Evolutionary conservation across 2,113 vertebrate species (phyloP).

Genomic region (Oophaga pumilio): DNA sequence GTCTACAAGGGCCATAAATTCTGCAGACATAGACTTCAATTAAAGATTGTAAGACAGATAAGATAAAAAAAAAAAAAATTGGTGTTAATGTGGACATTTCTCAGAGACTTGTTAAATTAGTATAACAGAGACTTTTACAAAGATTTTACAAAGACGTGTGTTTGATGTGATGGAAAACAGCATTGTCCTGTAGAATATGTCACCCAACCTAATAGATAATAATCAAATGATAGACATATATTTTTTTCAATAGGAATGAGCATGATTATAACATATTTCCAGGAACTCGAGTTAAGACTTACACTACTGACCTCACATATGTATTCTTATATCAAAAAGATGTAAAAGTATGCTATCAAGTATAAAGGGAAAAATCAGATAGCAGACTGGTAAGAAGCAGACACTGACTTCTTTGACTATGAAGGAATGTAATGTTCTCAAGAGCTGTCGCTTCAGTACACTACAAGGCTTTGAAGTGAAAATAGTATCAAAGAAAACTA

Average conservation of each 20-base stretch:
- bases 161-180: not conserved
- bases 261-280: not conserved
- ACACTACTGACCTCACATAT: not conserved
- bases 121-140: not conserved
- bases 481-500: slow-evolving; percentile 13
- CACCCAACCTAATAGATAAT: not conserved
- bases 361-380: slow-evolving; percentile 11
- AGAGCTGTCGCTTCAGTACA: not conserved
- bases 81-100: too few relatives aligned
- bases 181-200: not conserved
- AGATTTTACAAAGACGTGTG: not conserved
- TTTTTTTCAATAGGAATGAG: not conserved
- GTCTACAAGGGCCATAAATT: too few relatives aligned
- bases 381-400: not conserved
- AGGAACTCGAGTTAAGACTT: not conserved
- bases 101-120: too few relatives aligned
- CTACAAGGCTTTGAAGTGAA: not conserved
- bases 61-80: too few relatives aligned
- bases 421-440: slow-evolving; percentile 6
- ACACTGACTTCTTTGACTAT: not conserved
- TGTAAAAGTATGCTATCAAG: not conserved
- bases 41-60: too few relatives aligned
- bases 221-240: not conserved
- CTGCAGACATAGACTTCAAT: too few relatives aligned
- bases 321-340: not conserved